Evolutionary conservation across 2,113 vertebrate species (phyloP).

Genomic region (Terrapene triunguis): DNA sequence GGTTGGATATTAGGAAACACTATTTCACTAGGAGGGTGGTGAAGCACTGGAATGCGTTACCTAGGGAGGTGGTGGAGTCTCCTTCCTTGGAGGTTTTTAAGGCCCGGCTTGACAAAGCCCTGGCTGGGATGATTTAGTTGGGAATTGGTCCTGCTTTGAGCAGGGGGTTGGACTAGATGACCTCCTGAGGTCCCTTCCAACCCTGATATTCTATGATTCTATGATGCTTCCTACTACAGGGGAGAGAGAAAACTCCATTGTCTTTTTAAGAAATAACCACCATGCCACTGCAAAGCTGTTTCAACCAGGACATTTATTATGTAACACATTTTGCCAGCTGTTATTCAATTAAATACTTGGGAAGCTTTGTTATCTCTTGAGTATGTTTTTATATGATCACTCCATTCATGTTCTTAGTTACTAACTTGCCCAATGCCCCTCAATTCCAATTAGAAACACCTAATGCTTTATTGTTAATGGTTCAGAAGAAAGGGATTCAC

Average conservation of each 20-base stretch:
- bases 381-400: rapidly evolving
- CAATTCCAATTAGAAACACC: not conserved
- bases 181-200: no score
- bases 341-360: not conserved
- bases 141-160: no score
- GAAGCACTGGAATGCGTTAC: no score
- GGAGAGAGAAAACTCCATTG: not conserved
- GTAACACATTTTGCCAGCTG: not conserved
- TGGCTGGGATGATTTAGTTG: no score
- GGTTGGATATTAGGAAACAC: no score
- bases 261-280: not conserved
- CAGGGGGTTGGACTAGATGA: no score
- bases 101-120: no score
- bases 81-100: no score
- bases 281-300: not conserved
- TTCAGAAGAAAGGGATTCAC: not conserved
- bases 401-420: not conserved
- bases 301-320: not conserved
- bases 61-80: no score
- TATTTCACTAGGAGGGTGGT: no score
- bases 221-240: not conserved
- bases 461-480: not conserved
- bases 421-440: not conserved
- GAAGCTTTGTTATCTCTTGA: not conserved
- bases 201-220: no score